Percentiles rank a stretch among this genome's conserved stretches.
These are phyloP conservation scores for Crocuta crocuta DNA, from an alignment of 2,113 vertebrate genomes.

Conservation along the genomic window DNA sequence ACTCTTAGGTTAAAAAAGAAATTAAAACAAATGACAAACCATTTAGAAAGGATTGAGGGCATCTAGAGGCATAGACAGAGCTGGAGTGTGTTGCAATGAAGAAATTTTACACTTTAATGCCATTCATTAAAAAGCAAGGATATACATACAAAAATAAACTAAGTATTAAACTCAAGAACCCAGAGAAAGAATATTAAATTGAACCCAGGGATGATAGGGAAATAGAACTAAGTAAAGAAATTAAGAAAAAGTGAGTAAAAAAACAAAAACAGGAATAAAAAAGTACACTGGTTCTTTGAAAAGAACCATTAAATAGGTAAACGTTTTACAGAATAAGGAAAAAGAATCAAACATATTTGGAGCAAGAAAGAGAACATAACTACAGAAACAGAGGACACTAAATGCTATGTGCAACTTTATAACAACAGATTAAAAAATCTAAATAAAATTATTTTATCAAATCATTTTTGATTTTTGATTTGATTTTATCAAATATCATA, in stretches of 20 bases:
- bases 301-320: not conserved
- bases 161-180: slow-evolving; percentile 28
- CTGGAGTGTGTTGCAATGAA: not conserved
- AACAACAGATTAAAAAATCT: slow-evolving; percentile 16
- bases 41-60: not conserved
- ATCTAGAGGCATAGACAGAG: not conserved
- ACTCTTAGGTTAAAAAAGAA: slow-evolving; percentile 35
- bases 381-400: not conserved
- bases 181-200: slow-evolving; percentile 18
- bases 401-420: not conserved
- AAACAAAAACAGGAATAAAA: not conserved
- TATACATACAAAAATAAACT: slow-evolving; percentile 14
- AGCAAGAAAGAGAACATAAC: not conserved
- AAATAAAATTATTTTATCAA: slow-evolving; percentile 13
- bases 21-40: slow-evolving; percentile 12
- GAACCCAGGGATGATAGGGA: not conserved
- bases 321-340: not conserved
- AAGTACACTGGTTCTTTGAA: not conserved
- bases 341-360: not conserved
- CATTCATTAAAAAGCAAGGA: not conserved
- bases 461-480: no score
- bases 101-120: not conserved
- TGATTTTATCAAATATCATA: not conserved
- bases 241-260: slow-evolving; percentile 16
- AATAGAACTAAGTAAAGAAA: slow-evolving; percentile 11